Conservation (phyloP, 2,888 invertebrate genomes). For the Isotomurus palustris region DNA sequence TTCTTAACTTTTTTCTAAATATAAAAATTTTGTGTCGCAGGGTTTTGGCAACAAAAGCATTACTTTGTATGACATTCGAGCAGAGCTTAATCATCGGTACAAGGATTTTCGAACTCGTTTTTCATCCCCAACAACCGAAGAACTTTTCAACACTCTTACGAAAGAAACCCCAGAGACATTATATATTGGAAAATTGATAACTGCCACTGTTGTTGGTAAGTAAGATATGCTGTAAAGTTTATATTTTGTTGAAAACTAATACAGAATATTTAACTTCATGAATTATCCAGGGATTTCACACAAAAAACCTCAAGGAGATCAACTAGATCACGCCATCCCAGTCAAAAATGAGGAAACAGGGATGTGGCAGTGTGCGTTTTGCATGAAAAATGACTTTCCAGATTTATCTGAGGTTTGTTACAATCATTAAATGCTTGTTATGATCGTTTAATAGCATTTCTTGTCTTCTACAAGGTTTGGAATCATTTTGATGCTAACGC, state of each 20-base stretch:
- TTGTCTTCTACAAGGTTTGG: constrained; percentile 65
- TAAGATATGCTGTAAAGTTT: not conserved
- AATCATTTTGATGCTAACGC: constrained; percentile 94
- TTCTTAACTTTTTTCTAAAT: not conserved
- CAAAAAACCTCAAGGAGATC: constrained; percentile 84
- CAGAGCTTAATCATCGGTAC: constrained; percentile 88
- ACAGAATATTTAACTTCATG: not conserved
- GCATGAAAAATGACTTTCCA: constrained; percentile 90
- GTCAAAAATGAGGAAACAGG: constrained; percentile 90
- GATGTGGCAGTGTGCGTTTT: constrained; percentile 96
- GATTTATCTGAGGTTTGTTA: constrained; percentile 73
- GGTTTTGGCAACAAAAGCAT: constrained; percentile 85
- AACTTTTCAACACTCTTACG: constrained; percentile 88
- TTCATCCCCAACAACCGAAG: constrained; percentile 74
- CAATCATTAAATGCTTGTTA: no score
- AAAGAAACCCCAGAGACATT: constrained; percentile 94
- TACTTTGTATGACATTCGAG: constrained; percentile 93
- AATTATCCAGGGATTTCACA: constrained; percentile 64
- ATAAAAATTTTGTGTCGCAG: constrained; percentile 49
- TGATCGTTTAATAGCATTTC: not conserved
- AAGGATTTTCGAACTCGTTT: constrained; percentile 81
- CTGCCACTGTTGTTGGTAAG: constrained; percentile 63
- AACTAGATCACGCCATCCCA: constrained; percentile 92
- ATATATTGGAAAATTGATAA: constrained; percentile 81
- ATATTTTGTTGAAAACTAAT: not conserved